Percentiles rank a stretch among this genome's conserved stretches.
These are phyloP conservation scores for Elachura formosa DNA, from an alignment of 2,113 vertebrate genomes.

Conservation along the genomic window DNA sequence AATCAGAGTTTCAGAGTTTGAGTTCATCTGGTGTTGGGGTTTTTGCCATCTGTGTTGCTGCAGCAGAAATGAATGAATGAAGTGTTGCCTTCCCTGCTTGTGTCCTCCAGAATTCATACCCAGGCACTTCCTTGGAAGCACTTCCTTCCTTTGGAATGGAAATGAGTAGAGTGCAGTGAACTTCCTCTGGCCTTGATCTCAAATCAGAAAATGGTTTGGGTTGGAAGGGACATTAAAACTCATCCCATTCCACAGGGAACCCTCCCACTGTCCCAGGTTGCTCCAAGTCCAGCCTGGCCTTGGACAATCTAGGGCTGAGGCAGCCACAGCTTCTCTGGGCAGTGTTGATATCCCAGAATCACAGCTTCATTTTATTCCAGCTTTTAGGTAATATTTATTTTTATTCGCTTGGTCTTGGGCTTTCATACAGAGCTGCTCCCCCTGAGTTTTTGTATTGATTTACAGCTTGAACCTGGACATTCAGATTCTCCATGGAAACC, in stretches of 20 bases:
- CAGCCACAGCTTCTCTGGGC: background rate
- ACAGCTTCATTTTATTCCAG: background rate
- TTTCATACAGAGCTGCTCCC: background rate
- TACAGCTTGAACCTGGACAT: background rate
- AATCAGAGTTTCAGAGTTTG: background rate
- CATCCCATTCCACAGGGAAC: background rate
- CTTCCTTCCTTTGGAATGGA: background rate
- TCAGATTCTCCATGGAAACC: conserved; percentile 34
- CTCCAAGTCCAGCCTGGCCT: background rate
- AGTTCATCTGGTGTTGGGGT: background rate
- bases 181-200: background rate
- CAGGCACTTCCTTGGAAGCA: background rate
- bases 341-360: background rate
- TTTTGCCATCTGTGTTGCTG: background rate
- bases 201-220: background rate
- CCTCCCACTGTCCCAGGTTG: background rate
- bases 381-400: background rate
- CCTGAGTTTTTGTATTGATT: background rate
- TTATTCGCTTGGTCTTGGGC: background rate
- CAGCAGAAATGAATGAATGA: background rate
- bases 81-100: background rate
- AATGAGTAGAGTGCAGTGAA: background rate
- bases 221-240: background rate
- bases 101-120: background rate
- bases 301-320: background rate